phyloP scores from a whole-genome alignment of 2,113 vertebrate species.

The Hyperopisus bebe region DNA sequence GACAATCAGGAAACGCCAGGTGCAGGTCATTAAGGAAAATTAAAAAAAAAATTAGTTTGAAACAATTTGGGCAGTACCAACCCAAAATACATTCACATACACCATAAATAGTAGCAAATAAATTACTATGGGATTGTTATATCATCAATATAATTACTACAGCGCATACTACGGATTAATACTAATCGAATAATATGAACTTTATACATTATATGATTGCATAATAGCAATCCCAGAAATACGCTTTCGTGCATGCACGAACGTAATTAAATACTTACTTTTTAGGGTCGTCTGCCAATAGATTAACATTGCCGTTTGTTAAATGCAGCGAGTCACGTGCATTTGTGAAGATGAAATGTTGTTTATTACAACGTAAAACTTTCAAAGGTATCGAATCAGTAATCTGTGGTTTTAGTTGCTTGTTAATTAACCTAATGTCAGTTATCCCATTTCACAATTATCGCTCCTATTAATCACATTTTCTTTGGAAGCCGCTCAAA shows the following conservation, averaged over 20 bases:
- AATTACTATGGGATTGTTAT: neutral
- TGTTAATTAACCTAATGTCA: neutral
- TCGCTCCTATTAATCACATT: neutral
- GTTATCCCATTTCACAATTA: neutral
- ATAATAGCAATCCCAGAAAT: neutral
- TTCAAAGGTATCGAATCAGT: neutral
- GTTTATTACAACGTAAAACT: neutral
- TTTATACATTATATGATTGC: neutral
- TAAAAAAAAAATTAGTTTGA: neutral
- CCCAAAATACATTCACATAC: neutral
- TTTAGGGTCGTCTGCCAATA: neutral
- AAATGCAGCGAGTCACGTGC: neutral
- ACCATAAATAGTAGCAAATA: neutral
- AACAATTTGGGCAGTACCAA: neutral
- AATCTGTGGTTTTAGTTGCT: neutral
- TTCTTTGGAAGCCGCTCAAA: neutral
- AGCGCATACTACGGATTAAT: neutral
- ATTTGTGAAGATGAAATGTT: neutral
- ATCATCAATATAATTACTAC: neutral
- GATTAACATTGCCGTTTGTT: neutral
- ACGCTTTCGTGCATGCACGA: neutral
- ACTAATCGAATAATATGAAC: neutral
- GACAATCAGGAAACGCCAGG: constrained; percentile 26
- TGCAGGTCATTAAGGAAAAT: constrained; percentile 1
- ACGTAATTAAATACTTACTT: constrained; percentile 4